Evolutionary conservation across 2,888 invertebrate genomes (phyloP).

Genomic region (Dastarcus helophoroides): DNA sequence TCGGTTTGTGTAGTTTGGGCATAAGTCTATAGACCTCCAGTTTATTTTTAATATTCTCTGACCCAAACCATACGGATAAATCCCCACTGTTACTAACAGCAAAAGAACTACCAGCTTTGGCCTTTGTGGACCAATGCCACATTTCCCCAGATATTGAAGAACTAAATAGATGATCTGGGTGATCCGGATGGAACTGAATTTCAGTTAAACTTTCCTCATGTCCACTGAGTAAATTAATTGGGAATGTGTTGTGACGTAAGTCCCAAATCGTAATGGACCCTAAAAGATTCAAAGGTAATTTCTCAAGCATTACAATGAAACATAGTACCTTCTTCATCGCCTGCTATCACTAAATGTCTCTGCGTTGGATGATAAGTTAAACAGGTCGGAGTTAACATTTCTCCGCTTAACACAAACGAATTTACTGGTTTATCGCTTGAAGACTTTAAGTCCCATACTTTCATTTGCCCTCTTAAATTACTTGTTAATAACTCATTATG

Average conservation of each 20-base stretch:
- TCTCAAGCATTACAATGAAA: constrained; percentile 1
- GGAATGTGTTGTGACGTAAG: constrained; percentile 69
- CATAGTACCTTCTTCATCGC: constrained; percentile 63
- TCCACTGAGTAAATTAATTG: constrained; percentile 70
- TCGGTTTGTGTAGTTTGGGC: constrained; percentile 60
- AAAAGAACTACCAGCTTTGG: constrained; percentile 12
- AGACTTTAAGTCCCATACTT: constrained; percentile 74
- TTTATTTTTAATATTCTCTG: constrained; percentile 54
- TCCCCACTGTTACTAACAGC: constrained; percentile 18
- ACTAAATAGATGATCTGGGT: constrained; percentile 74
- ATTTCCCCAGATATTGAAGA: constrained; percentile 73
- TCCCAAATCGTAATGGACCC: constrained; percentile 83
- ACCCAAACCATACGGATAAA: constrained; percentile 53
- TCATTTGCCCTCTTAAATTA: constrained; percentile 80
- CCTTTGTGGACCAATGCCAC: constrained; percentile 79
- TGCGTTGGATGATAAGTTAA: constrained; percentile 79
- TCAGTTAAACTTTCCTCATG: constrained; percentile 69
- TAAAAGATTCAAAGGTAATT: constrained; percentile 11
- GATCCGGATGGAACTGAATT: constrained; percentile 74
- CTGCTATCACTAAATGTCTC: constrained; percentile 70
- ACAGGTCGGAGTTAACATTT: constrained; percentile 62
- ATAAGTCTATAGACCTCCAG: constrained; percentile 65
- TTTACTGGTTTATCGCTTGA: constrained; percentile 50
- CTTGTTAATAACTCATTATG: constrained; percentile 68
- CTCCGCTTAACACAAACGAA: constrained; percentile 64